Evolutionary conservation across 2,797 vertebrate species (phyloP), one percentile per base, ranked within the genome.

Genomic region (Pogoniulus pusillus): DNA sequence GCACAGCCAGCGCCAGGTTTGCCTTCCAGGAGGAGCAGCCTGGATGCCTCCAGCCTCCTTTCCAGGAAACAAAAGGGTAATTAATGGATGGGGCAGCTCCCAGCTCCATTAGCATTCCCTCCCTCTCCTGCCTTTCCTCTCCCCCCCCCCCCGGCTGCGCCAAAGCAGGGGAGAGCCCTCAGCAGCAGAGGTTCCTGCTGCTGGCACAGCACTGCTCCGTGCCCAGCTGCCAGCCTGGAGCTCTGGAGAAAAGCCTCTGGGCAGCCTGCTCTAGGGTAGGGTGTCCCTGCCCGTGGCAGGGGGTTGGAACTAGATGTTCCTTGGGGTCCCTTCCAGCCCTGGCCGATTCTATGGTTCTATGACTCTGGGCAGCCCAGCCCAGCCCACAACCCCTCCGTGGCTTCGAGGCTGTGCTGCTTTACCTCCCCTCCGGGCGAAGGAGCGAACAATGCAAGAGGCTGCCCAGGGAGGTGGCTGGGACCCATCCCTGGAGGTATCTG

Each of bases 51-150:
- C 65, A 91, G 82, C 62, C 73, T 91, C 51, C 64, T 89, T 89
- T 84, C 78, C 53, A 53, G 58, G 41, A 85, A 93, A 94, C 80
- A 93, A 95, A 96, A 94, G 60, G 66, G 73, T 79, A 96, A 96
- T 97, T 96, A 96, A 97, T 95, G 95, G 85, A 93, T 93, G 18
- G 79, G 88, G 90, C 82, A 93, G 94, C 90, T 93, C 94, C 92
- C n/a, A 16, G 3, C 1, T 85, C 94, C 85, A 12, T 89, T 93
- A 41, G 73, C 47, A 76, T 91, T 90, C 87, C 73, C 69, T 79
- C 69, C 51, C 53, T 76, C 72, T 58, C 39, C 69, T 20, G 10
- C 45, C 87, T 89, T 57, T 34, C 45, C 71, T 73, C 81, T 88
- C 5, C 15, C 15, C 15, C 35, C 73, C 70, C 58, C 27, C 30